These are phyloP conservation scores for Semaprochilodus insignis DNA, from an alignment of 2,797 vertebrate species.

Conservation along the genomic window DNA sequence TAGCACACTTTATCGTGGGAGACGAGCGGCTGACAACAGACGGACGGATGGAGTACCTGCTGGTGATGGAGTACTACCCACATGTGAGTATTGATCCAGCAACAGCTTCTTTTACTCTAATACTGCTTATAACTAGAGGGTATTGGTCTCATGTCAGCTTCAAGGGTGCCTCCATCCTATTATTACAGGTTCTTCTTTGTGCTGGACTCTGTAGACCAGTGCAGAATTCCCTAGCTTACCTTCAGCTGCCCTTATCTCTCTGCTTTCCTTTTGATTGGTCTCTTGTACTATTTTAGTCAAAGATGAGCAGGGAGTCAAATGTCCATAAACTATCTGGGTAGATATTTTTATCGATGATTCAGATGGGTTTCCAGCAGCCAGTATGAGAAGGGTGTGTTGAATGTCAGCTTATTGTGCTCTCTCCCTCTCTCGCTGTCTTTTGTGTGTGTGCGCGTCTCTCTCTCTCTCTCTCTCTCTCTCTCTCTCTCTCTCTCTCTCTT, in stretches of 20 bases:
- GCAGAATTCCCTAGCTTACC: slow-evolving; percentile 49
- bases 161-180: background rate
- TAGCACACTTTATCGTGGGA: slow-evolving; percentile 88
- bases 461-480: background rate
- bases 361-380: slow-evolving; percentile 50
- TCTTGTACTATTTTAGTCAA: slow-evolving; percentile 58
- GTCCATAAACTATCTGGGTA: slow-evolving; percentile 43
- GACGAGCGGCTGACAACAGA: slow-evolving; percentile 87
- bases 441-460: too few relatives aligned
- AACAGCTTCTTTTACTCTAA: slow-evolving; percentile 12
- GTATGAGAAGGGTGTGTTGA: slow-evolving; percentile 28
- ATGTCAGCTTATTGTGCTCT: slow-evolving; percentile 27
- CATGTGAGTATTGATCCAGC: slow-evolving; percentile 81
- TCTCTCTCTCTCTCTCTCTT: background rate
- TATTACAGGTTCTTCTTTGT: background rate
- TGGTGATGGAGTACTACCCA: slow-evolving; percentile 93
- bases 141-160: background rate
- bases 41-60: slow-evolving; percentile 87
- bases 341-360: slow-evolving; percentile 59
- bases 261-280: slow-evolving; percentile 38
- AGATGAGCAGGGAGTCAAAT: slow-evolving; percentile 42
- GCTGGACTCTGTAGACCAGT: slow-evolving; percentile 12
- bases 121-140: background rate
- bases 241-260: slow-evolving; percentile 53
- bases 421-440: background rate